A percentile compares a stretch with the other conserved stretches of the same genome.
These are phyloP conservation scores for Tribolium castaneum DNA, from an alignment of 1,140 invertebrate species.

Conservation along the genomic window DNA sequence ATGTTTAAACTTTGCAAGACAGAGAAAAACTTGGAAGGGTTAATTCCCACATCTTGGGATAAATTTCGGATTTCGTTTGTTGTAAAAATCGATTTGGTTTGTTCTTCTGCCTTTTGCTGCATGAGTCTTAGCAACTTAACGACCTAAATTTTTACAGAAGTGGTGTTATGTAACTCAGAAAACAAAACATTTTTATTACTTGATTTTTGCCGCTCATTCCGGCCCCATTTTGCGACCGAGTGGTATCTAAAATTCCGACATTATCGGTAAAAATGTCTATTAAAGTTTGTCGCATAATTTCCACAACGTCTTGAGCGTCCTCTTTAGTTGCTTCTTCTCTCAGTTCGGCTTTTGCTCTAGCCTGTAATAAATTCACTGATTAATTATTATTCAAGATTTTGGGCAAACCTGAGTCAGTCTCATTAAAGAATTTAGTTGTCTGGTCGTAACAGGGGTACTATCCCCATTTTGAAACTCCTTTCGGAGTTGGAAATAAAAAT, in stretches of 20 bases:
- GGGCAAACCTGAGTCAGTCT: constrained; percentile 79
- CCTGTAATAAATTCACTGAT: constrained; percentile 61
- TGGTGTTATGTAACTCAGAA: too few relatives aligned
- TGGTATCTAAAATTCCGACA: constrained; percentile 75
- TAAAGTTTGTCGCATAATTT: constrained; percentile 86
- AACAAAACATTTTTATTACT: constrained; percentile 65
- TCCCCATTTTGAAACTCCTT: constrained; percentile 69
- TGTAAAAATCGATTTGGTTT: constrained; percentile 78
- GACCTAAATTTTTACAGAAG: constrained; percentile 67
- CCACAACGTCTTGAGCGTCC: constrained; percentile 89
- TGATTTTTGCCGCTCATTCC: constrained; percentile 78
- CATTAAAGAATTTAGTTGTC: constrained; percentile 90
- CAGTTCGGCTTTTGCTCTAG: constrained; percentile 87
- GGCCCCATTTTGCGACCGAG: constrained; percentile 76
- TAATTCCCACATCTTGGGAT: constrained; percentile 72
- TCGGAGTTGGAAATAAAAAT: constrained; percentile 87
- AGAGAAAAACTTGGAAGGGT: constrained; percentile 69
- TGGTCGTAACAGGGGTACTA: constrained; percentile 79
- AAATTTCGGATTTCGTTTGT: constrained; percentile 81
- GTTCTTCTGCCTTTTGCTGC: constrained; percentile 71
- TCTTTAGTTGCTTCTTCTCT: constrained; percentile 79
- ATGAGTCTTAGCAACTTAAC: constrained; percentile 81
- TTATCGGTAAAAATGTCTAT: constrained; percentile 80
- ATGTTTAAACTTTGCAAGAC: constrained; percentile 84
- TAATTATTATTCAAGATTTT: neutral